phyloP scores from a whole-genome alignment of 2,797 vertebrate genomes.

The Hephaestus fuliginosus region DNA sequence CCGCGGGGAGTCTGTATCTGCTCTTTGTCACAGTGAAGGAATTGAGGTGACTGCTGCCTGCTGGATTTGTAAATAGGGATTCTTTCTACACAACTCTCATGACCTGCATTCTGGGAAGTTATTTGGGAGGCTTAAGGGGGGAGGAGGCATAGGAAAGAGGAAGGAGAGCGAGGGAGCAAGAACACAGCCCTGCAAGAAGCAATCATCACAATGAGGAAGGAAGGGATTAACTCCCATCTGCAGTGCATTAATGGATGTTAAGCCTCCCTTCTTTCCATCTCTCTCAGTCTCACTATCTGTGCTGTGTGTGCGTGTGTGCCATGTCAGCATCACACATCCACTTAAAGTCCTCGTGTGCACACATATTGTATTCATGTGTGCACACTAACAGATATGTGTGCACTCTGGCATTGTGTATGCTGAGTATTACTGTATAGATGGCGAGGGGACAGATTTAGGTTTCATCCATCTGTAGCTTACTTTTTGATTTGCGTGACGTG shows the following conservation, averaged over 20 bases:
- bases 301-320: slow-evolving; percentile 3
- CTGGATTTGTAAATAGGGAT: slow-evolving; percentile 72
- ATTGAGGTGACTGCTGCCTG: slow-evolving; percentile 59
- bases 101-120: slow-evolving; percentile 78
- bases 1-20: slow-evolving; percentile 58
- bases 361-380: slow-evolving; percentile 27
- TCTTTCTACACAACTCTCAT: slow-evolving; percentile 63
- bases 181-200: slow-evolving; percentile 65
- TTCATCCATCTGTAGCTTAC: slow-evolving; percentile 21
- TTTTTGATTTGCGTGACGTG: background rate
- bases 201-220: slow-evolving; percentile 77
- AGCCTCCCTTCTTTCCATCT: slow-evolving; percentile 61
- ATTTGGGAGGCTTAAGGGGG: slow-evolving; percentile 65
- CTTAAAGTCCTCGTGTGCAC: slow-evolving; percentile 19
- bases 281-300: slow-evolving; percentile 26
- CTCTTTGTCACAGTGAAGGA: slow-evolving; percentile 65
- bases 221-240: slow-evolving; percentile 81
- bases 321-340: slow-evolving; percentile 28
- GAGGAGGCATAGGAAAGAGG: slow-evolving; percentile 31
- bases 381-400: slow-evolving; percentile 24
- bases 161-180: slow-evolving; percentile 45
- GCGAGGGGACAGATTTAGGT: slow-evolving; percentile 6
- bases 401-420: background rate
- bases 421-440: background rate
- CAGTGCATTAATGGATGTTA: slow-evolving; percentile 79